These are phyloP conservation scores for Harpalus rufipes DNA, from an alignment of 2,888 invertebrate species.

Conservation along the genomic window DNA sequence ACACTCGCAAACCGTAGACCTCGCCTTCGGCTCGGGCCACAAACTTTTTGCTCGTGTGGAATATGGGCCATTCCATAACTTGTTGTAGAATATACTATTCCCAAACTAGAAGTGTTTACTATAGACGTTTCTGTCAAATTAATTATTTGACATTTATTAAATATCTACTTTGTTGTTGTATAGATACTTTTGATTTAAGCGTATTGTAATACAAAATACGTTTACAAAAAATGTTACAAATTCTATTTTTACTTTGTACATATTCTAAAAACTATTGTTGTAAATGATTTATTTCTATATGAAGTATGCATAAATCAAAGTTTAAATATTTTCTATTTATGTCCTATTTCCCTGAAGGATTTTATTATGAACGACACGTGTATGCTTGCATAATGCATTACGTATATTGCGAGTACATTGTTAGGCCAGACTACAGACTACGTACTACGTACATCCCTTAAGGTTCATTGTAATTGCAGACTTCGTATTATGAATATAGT, in stretches of 20 bases:
- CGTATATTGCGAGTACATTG: constrained; percentile 8
- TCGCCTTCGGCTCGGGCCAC: too few relatives aligned
- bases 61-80: too few relatives aligned
- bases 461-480: constrained; percentile 15
- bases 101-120: too few relatives aligned
- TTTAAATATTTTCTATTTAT: background rate
- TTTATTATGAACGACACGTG: constrained; percentile 2
- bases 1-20: too few relatives aligned
- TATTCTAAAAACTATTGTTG: background rate
- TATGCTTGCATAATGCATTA: constrained; percentile 5
- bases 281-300: background rate
- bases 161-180: too few relatives aligned
- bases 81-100: too few relatives aligned
- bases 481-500: background rate
- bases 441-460: constrained; percentile 16
- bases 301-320: background rate
- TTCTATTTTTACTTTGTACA: background rate
- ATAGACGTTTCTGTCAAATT: too few relatives aligned
- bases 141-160: too few relatives aligned
- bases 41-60: too few relatives aligned
- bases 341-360: background rate
- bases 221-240: background rate
- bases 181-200: too few relatives aligned
- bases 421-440: background rate
- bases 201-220: too few relatives aligned